Evolutionary conservation across 2,888 invertebrate genomes (phyloP).

Genomic region (Acrobasis repandana): DNA sequence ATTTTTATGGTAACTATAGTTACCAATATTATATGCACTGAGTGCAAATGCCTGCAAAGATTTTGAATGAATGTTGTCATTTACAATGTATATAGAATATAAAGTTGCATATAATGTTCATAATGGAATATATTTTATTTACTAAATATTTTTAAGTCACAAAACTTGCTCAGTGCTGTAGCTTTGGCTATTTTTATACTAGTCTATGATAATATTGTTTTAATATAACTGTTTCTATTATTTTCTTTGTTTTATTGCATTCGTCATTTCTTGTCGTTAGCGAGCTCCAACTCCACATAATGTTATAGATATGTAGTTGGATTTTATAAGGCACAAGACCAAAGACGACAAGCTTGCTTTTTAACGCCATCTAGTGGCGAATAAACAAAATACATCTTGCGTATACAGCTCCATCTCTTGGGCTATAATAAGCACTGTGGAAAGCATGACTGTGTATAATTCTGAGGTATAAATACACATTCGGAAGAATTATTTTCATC

Average conservation of each 20-base stretch:
- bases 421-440: too few relatives aligned
- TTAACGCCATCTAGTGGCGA: too few relatives aligned
- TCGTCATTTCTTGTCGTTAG: not conserved
- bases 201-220: constrained; percentile 67
- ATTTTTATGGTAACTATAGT: constrained; percentile 41
- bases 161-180: constrained; percentile 76
- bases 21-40: constrained; percentile 45
- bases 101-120: constrained; percentile 27
- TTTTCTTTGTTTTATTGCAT: constrained; percentile 37
- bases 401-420: too few relatives aligned
- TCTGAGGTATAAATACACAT: too few relatives aligned
- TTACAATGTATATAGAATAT: constrained; percentile 32
- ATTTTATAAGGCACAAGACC: too few relatives aligned
- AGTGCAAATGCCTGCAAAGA: constrained; percentile 50
- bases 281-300: too few relatives aligned
- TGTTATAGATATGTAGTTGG: too few relatives aligned
- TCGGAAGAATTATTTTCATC: too few relatives aligned
- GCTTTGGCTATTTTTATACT: constrained; percentile 81
- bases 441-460: too few relatives aligned
- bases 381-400: too few relatives aligned
- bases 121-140: constrained; percentile 42
- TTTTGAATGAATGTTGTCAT: constrained; percentile 26
- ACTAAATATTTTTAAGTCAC: constrained; percentile 56
- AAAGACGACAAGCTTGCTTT: too few relatives aligned
- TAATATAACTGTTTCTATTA: constrained; percentile 68